Evolutionary conservation across 2,113 vertebrate genomes (phyloP).

Genomic region (Rafetus swinhoei): DNA sequence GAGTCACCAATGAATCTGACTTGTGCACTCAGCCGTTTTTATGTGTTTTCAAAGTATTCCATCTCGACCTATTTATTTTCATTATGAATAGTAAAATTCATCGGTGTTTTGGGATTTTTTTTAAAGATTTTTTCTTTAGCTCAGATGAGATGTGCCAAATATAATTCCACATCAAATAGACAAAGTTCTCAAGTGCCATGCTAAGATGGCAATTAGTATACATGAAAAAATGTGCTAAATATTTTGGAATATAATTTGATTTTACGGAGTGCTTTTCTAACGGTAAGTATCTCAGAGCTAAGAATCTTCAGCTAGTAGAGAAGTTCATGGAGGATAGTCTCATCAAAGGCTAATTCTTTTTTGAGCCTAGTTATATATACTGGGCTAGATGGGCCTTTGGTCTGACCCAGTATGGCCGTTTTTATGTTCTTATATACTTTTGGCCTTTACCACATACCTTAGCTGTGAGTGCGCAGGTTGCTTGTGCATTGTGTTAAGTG

Average conservation of each 20-base stretch:
- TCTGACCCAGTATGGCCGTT: too few species aligned
- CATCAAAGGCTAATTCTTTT: too few species aligned
- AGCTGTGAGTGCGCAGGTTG: too few species aligned
- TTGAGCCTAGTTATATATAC: too few species aligned
- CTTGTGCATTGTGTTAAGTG: too few species aligned
- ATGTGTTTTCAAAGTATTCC: background rate
- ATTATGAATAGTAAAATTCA: constrained; percentile 1
- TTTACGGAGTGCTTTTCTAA: constrained; percentile 27
- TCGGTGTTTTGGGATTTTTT: background rate
- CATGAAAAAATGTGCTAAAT: background rate
- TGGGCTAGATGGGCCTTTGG: too few species aligned
- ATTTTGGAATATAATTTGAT: background rate
- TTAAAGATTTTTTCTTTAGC: background rate
- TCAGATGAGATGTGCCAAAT: background rate
- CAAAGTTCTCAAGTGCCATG: constrained; percentile 1
- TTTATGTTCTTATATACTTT: too few species aligned
- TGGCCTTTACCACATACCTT: too few species aligned
- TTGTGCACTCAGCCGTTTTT: background rate
- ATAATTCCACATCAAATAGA: constrained; percentile 2
- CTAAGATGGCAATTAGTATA: background rate
- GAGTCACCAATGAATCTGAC: background rate
- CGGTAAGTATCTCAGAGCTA: background rate
- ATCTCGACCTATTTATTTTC: background rate
- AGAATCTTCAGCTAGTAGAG: too few species aligned
- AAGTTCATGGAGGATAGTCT: too few species aligned